phyloP scores from a whole-genome alignment of 2,888 invertebrate genomes.

The Perizoma affinitatum region DNA sequence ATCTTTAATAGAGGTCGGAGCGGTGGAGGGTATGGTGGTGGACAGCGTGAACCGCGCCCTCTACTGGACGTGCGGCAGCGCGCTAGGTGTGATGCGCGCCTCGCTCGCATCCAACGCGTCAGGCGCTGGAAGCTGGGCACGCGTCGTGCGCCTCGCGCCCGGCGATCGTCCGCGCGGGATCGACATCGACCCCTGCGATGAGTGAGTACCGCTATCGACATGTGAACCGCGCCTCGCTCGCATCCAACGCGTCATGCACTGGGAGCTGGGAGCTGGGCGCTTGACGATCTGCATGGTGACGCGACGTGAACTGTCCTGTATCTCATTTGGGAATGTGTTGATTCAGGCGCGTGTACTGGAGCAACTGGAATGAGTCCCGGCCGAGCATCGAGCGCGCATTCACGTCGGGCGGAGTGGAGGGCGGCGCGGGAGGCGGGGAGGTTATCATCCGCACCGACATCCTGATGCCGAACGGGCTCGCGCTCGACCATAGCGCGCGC shows the following conservation, averaged over 20 bases:
- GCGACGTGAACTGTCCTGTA: neutral
- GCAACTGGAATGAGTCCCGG: conserved; percentile 93
- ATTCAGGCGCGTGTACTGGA: conserved; percentile 86
- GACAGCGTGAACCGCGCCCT: conserved; percentile 87
- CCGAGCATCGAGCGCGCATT: conserved; percentile 92
- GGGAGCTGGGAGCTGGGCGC: conserved; percentile 45
- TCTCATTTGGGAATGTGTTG: neutral
- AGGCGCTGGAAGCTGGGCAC: conserved; percentile 47
- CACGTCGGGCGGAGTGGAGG: conserved; percentile 81
- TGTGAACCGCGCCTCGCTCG: conserved; percentile 52
- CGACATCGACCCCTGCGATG: conserved; percentile 91
- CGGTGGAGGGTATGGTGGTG: conserved; percentile 94
- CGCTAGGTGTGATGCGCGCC: conserved; percentile 77
- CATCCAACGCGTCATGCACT: conserved; percentile 25
- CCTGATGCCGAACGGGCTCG: conserved; percentile 93
- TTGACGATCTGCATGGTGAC: conserved; percentile 64
- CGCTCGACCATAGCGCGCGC: conserved; percentile 89
- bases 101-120: conserved; percentile 37
- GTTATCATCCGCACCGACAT: conserved; percentile 90
- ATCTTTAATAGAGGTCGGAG: conserved; percentile 87
- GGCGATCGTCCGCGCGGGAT: conserved; percentile 94
- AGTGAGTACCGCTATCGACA: conserved; percentile 6
- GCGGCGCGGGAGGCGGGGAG: conserved; percentile 73
- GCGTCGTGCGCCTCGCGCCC: conserved; percentile 86
- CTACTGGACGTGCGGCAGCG: conserved; percentile 94